Base-by-base conservation (phyloP, 2,888 invertebrate species). In the Clepsis dumicolana region DNA sequence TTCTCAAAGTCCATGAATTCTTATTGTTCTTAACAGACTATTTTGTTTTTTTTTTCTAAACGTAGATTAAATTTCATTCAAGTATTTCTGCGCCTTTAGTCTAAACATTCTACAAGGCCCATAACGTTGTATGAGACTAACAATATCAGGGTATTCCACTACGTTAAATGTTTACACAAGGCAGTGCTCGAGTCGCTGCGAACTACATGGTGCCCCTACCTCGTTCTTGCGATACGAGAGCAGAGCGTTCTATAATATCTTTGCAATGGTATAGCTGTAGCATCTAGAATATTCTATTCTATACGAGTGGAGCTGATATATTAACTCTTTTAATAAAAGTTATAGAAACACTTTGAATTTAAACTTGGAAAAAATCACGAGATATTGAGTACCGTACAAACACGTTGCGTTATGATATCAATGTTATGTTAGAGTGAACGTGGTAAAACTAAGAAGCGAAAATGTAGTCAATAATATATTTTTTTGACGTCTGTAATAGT, bases 101-200 rank as follows among this genome's bases (percentile, higher is more conserved):
- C 35, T 56, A 18, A 12, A 56, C n/a, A n/a, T 7, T 38, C 14
- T n/a, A 14, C 24, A 7, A n/a, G 57, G n/a, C 38, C 18, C n/a
- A 25, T 24, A 38, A 54, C 38, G 16, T 21, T 41, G 38, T 24
- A 41, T 35, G 14, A 18, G 32, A 8, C 16, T 18, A 24, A n/a
- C 57, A 59, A 41, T 59, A 59, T 41, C 59, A 59, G 41, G 24
- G 59, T 14, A 59, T 63, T 63, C 63, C 63, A 64, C 54, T 18
- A 54, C 44, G 32, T 64, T 54, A 38, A 54, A 53, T 63, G 14
- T 63, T 54, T 38, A 44, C 64, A 64, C 64, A 64, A 44, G 41
- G 53, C 54, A 24, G 54, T 41, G 41, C 38, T 41, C 59, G 12
- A 59, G 41, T 25, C 16, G 35, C 25, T 16, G 59, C 16, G n/a